phyloP scores from a whole-genome alignment of 1,140 invertebrate species.

The Drosophila ficusphila region DNA sequence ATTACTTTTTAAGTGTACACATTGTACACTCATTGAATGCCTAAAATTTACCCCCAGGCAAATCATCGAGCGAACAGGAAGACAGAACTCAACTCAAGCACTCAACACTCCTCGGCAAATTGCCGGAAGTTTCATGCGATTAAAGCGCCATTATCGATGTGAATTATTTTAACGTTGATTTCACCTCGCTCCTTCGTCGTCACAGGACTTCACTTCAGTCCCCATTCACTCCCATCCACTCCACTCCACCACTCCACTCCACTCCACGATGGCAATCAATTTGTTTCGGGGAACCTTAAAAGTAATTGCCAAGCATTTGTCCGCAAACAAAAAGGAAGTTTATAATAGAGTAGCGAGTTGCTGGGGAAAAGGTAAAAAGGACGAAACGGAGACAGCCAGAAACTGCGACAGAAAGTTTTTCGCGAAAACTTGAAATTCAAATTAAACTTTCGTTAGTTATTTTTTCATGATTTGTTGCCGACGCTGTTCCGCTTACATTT shows the following conservation, averaged over 20 bases:
- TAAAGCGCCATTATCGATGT: constrained; percentile 81
- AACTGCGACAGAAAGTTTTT: constrained; percentile 55
- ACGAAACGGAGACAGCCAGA: constrained; percentile 3
- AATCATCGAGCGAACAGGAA: constrained; percentile 51
- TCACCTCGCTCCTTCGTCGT: constrained; percentile 23
- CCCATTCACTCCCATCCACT: too few relatives aligned
- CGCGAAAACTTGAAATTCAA: constrained; percentile 73
- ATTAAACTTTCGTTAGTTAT: constrained; percentile 74
- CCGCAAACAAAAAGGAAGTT: constrained; percentile 46
- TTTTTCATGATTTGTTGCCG: constrained; percentile 61
- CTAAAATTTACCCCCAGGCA: constrained; percentile 51
- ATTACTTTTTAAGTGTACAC: background rate
- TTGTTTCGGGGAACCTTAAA: constrained; percentile 67
- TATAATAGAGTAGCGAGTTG: constrained; percentile 41
- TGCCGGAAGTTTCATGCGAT: constrained; percentile 80
- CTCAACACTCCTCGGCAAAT: constrained; percentile 75
- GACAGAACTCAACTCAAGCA: constrained; percentile 30
- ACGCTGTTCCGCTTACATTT: constrained; percentile 43
- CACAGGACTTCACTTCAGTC: background rate
- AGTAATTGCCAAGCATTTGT: constrained; percentile 77
- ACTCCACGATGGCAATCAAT: constrained; percentile 63
- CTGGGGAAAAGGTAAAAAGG: constrained; percentile 12
- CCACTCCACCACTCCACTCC: background rate
- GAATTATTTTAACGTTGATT: constrained; percentile 74
- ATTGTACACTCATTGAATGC: background rate